Conservation (phyloP, 2,113 vertebrate species). For the Mustela nigripes region DNA sequence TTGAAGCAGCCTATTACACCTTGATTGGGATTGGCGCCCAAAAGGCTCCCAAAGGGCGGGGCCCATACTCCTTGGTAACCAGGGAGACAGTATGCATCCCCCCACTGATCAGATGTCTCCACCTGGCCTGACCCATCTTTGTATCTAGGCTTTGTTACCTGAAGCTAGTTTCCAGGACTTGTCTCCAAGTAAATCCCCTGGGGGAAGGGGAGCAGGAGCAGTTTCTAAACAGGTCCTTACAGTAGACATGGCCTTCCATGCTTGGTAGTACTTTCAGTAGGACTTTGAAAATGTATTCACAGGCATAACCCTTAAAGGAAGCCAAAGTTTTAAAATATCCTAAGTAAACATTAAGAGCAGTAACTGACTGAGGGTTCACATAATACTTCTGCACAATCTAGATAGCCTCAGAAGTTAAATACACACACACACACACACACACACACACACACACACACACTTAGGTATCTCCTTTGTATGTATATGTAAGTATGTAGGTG, state of each 20-base stretch:
- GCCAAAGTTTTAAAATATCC: not conserved
- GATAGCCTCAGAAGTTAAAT: not conserved
- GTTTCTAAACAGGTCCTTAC: no score
- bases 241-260: not conserved
- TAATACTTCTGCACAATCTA: not conserved
- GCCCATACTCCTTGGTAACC: no score
- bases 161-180: no score
- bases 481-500: not conserved
- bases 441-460: not conserved
- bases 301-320: not conserved
- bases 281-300: not conserved
- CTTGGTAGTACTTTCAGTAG: not conserved
- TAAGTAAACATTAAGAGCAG: not conserved
- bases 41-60: no score
- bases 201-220: no score
- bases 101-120: no score
- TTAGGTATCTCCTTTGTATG: not conserved
- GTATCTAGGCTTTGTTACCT: no score
- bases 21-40: no score
- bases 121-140: no score
- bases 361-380: not conserved
- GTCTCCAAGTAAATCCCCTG: no score
- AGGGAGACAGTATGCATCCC: no score
- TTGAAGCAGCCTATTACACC: no score
- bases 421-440: not conserved